phyloP scores from a whole-genome alignment of 2,113 vertebrate genomes.

The Rhinolophus ferrumequinum region DNA sequence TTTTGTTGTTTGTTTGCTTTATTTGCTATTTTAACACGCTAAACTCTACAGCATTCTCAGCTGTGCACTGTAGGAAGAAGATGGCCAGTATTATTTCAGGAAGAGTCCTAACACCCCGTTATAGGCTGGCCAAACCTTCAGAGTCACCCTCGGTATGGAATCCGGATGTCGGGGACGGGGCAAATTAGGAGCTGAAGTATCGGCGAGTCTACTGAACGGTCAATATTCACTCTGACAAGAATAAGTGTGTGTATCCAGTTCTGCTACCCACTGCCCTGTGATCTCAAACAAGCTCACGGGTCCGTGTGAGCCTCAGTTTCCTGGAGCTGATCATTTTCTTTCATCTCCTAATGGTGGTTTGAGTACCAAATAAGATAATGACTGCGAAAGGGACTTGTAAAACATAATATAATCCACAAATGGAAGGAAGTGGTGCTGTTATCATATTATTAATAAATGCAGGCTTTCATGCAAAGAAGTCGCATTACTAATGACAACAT shows the following conservation, averaged over 20 bases:
- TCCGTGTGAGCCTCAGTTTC: slow-evolving; percentile 3
- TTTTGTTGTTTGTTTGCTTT: background rate
- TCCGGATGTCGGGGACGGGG: fast-evolving
- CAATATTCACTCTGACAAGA: background rate
- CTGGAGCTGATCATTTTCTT: background rate
- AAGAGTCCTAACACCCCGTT: background rate
- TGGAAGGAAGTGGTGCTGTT: background rate
- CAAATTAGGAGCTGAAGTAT: fast-evolving
- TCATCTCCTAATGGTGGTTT: background rate
- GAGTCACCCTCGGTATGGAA: background rate
- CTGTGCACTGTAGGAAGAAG: background rate
- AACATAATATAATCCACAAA: background rate
- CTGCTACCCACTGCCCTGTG: background rate
- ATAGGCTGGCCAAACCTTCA: background rate
- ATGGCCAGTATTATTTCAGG: background rate
- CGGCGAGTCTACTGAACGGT: background rate
- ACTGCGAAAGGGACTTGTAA: background rate
- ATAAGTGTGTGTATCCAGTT: background rate
- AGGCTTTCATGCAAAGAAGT: slow-evolving; percentile 44
- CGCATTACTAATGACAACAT: background rate
- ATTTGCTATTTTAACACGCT: background rate
- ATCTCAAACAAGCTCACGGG: background rate
- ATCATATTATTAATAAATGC: slow-evolving; percentile 35
- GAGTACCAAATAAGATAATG: slow-evolving; percentile 46
- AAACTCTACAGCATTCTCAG: background rate